Conservation (phyloP, 2,113 vertebrate genomes). For the Lycaon pictus region DNA sequence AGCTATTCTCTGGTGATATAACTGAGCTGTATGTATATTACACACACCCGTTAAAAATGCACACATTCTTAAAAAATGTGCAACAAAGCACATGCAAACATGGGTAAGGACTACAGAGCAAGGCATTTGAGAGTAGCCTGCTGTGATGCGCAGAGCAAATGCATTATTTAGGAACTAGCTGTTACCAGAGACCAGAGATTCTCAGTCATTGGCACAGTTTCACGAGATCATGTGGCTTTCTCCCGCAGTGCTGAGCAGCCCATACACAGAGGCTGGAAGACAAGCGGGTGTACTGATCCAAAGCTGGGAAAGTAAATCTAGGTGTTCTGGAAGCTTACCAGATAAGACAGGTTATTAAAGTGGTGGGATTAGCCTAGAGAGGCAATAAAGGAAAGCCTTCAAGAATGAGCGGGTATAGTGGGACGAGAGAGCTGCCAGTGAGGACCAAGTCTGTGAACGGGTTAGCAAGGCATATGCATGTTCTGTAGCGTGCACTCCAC, state of each 20-base stretch:
- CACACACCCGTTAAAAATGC: neutral
- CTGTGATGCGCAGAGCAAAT: neutral
- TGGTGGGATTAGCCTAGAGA: neutral
- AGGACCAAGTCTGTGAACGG: neutral
- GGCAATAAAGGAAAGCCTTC: neutral
- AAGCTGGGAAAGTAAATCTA: neutral
- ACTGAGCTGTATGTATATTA: neutral
- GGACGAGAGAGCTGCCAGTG: neutral
- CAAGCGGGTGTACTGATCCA: neutral
- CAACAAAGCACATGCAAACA: neutral
- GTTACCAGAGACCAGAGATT: neutral
- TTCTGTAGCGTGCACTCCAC: neutral
- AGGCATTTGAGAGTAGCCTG: neutral
- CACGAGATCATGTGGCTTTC: neutral
- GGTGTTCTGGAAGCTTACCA: neutral
- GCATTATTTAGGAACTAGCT: neutral
- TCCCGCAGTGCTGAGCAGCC: neutral
- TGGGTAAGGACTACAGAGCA: neutral
- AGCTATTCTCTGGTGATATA: neutral
- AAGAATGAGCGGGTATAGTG: neutral
- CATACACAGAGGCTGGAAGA: neutral
- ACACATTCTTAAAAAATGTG: neutral
- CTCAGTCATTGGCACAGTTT: neutral
- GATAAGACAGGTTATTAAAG: neutral
- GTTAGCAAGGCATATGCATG: neutral